Base-by-base conservation (phyloP, 2,113 vertebrate genomes). In the Hemiprocne comata region DNA sequence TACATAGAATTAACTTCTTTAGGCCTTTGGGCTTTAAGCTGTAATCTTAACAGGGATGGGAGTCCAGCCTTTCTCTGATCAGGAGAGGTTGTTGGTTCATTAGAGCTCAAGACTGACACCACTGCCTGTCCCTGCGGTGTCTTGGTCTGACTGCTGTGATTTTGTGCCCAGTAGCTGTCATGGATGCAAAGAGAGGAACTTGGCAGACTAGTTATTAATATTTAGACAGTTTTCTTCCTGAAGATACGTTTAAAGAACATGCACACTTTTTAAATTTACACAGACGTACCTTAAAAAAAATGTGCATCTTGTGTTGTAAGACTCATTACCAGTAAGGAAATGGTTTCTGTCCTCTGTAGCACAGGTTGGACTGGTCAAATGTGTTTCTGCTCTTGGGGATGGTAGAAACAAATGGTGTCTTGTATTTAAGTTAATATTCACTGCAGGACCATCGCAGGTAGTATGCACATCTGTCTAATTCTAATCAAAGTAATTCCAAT, bases 221-320 rank as follows among this genome's bases (percentile, higher is more conserved):
- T 78, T 92, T 46, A 80, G 48, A 26, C 65, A 87, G 25, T 87
- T 78, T 85, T 87, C 36, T 87, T 91, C 69, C 69, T 89, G 55
- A 86, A 86, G 54, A 3, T 62, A 7, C 11, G n/a, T 78, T 57
- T 58, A 19, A 92, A 84, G 80, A 66, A 14, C 4, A 2, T n/a
- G 31, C 8, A 13, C 17, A 20, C 15, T 76, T 74, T 19, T 2
- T 17, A 61, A 53, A 40, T 50, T 28, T 66, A 40, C 21, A 10
- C 14, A 62, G 17, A 42, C 13, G 31, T 91, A 28, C 36, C 18
- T 83, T 51, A 42, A 29, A 40, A 46, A 86, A 85, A 44, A 8
- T 3, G 2, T 31, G 1, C 79, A 6, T 54, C 31, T 77, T 4
- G 0, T 73, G n/a, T 74, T 77, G n/a, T 64, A 62, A 58, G 64